Evolutionary conservation across 2,797 vertebrate genomes (phyloP), one percentile per base, ranked within the genome.

Genomic region (Catostomus latipinnis): DNA sequence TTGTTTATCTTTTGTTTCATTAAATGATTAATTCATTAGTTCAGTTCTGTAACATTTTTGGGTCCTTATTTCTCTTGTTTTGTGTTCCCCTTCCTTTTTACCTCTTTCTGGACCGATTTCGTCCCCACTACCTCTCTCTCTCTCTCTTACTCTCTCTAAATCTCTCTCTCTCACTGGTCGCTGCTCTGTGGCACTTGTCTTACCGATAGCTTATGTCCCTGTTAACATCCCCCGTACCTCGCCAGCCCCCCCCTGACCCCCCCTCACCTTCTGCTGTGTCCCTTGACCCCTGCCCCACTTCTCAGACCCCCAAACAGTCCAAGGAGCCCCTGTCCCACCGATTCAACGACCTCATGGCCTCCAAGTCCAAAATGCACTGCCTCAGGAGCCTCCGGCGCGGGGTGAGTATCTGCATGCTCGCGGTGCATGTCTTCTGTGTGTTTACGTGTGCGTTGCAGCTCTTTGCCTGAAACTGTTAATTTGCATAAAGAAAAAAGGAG

Each of bases 341-440:
- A 94, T 96, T 98, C 96, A 98, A 99, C 96, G 98, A 99, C 93
- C 97, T 98, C 95, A 98, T 98, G 96, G 94, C 93, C 94, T 98
- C 97, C 96, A 99, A 98, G 96, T 96, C 98, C 95, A 99, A 98
- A 98, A 98, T 99, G 95, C 97, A 98, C 94, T 99, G 97, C 91
- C 98, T 99, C 94, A 93, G 97, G 95, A 99, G 97, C 93, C 96
- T 99, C 94, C 98, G 97, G 94, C 97, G 97, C 58, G 98, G 98
- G 98, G 98, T 99, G 98, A 99, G 98, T 99, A 87, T 91, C 89
- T 90, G 93, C 89, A 90, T 90, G 79, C 81, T 80, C 8, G 85
- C 13, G 6, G 12, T 13, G 16, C 34, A 70, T 54, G 49, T 63
- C 53, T 76, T 67, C 45, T 8, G 34, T 60, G 49, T 56, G 68